These are phyloP conservation scores for Centruroides sculpturatus DNA, from an alignment of 1,140 invertebrate genomes.

Conservation along the genomic window DNA sequence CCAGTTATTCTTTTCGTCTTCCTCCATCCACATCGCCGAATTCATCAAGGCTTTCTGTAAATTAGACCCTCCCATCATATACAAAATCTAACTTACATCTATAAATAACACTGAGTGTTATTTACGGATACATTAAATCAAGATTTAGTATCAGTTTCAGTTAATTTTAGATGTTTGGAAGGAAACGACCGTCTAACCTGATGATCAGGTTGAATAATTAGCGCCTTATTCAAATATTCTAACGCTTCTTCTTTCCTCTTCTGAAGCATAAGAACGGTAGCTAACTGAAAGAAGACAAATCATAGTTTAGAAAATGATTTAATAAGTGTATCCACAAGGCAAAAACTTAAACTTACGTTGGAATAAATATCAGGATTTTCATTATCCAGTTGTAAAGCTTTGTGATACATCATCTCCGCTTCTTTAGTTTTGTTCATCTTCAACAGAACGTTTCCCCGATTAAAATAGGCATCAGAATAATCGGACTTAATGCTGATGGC, in stretches of 20 bases:
- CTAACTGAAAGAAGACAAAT: background rate
- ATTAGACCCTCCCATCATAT: background rate
- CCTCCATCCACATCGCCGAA: slow-evolving; percentile 11
- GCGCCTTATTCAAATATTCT: background rate
- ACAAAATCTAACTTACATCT: no score
- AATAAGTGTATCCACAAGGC: background rate
- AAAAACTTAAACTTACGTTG: background rate
- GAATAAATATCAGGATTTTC: background rate
- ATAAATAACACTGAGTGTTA: no score
- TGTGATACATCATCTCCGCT: no score
- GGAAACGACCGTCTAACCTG: no score
- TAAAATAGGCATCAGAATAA: no score
- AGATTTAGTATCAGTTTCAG: no score
- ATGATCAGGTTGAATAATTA: background rate
- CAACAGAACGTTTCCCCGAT: no score
- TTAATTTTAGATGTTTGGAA: no score
- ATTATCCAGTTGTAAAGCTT: background rate
- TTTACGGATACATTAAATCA: no score
- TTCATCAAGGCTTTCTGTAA: slow-evolving; percentile 13
- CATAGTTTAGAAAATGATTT: background rate
- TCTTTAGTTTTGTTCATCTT: no score
- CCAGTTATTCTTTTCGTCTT: background rate
- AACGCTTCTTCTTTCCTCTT: no score
- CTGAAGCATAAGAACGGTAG: background rate
- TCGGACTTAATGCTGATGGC: no score